Conservation (phyloP, 2,113 vertebrate genomes). For the Clupea harengus region DNA sequence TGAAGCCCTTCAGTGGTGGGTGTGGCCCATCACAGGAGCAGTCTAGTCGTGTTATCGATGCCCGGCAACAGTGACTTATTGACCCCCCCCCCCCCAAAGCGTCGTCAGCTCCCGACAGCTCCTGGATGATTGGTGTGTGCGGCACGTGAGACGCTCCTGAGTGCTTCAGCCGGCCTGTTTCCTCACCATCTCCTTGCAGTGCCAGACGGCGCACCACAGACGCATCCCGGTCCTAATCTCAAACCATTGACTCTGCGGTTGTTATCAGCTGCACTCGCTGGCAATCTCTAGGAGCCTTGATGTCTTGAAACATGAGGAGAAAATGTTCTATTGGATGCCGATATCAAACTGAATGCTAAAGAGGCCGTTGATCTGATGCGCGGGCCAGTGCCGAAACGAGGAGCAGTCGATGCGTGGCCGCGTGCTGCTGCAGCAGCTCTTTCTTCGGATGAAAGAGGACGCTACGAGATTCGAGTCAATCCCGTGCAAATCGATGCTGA, state of each 20-base stretch:
- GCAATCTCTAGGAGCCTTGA: conserved; percentile 4
- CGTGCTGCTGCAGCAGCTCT: background rate
- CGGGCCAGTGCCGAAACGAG: background rate
- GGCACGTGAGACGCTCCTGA: background rate
- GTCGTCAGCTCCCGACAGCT: conserved; percentile 32
- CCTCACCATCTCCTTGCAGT: background rate
- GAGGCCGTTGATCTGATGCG: background rate
- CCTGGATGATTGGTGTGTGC: conserved; percentile 16
- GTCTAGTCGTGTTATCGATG: conserved; percentile 53
- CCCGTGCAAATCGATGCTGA: background rate
- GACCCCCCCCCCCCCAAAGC: conserved; percentile 7
- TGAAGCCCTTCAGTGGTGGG: conserved; percentile 40
- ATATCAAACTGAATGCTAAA: conserved; percentile 13
- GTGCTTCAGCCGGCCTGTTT: background rate
- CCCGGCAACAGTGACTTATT: conserved; percentile 34
- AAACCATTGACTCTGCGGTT: background rate
- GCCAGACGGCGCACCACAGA: background rate
- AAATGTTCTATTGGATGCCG: background rate
- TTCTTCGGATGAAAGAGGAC: background rate
- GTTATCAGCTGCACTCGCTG: background rate
- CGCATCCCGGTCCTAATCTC: background rate
- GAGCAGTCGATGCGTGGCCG: background rate
- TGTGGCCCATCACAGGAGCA: conserved; percentile 41
- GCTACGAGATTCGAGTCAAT: background rate
- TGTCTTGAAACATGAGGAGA: conserved; percentile 14